Conservation (phyloP, 2,113 vertebrate species). For the Neomonachus schauinslandi region DNA sequence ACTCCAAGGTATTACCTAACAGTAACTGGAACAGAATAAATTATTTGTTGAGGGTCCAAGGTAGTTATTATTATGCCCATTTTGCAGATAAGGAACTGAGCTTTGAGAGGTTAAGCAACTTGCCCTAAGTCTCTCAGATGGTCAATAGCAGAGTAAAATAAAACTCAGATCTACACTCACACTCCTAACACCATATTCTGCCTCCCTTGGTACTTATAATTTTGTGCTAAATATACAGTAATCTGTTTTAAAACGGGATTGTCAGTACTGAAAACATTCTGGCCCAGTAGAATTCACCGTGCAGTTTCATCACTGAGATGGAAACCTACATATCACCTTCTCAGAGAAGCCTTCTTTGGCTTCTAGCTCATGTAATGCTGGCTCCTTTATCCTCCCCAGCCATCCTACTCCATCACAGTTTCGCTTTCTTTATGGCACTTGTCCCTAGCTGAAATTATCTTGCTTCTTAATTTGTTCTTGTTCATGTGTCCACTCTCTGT, state of each 20-base stretch:
- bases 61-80: constrained; percentile 3
- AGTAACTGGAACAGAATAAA: constrained; percentile 1
- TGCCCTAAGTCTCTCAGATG: not conserved
- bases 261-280: constrained; percentile 43
- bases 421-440: not conserved
- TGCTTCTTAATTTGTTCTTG: constrained; percentile 15
- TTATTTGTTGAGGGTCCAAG: not conserved
- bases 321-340: constrained; percentile 15
- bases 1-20: constrained; percentile 3
- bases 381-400: not conserved
- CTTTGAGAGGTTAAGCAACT: constrained; percentile 14
- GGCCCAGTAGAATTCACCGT: not conserved
- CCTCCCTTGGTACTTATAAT: not conserved
- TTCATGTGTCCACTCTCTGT: not conserved
- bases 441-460: not conserved
- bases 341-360: not conserved
- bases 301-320: not conserved
- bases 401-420: not conserved
- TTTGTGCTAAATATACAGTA: not conserved
- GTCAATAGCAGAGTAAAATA: not conserved
- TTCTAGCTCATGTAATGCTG: not conserved
- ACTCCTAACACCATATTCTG: not conserved
- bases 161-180: constrained; percentile 31
- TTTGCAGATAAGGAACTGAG: constrained; percentile 18
- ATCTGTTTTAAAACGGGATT: constrained; percentile 19